Evolutionary conservation across 2,888 invertebrate genomes (phyloP), one percentile per base, ranked within the genome.

Genomic region (Eudasyphora cyanicolor): DNA sequence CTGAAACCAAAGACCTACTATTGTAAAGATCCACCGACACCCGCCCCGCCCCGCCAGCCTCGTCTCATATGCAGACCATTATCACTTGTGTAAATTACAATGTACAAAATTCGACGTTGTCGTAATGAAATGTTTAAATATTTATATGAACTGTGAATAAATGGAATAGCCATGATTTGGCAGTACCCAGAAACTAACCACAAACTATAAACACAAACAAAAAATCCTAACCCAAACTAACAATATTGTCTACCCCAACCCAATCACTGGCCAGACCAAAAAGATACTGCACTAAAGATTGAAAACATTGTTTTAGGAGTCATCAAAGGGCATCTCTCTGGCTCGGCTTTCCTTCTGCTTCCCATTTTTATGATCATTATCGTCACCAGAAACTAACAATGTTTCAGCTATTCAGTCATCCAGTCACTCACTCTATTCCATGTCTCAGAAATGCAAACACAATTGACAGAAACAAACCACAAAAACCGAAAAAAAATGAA

Each of bases 91-190:
- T 67, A 67, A 67, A 42, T 21, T 67, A 67, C 38, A 24, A 21
- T 24, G 67, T 67, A 67, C 38, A 38, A 67, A 42, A 14, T n/a
- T n/a, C n/a, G n/a, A n/a, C n/a, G 42, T 24, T 12, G 24, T 24
- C 21, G 42, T 67, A 67, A 67, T 67, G 67, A 67, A 67, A 67
- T 42, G 38, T 67, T 38, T 27, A 60, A 60, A 60, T 60, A 29
- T 60, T 60, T 60, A 27, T 67, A 67, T 67, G 67, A 24, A 42
- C 67, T 67, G 67, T 67, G 67, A 67, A n/a, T n/a, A n/a, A n/a
- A 67, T 67, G 27, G 27, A 57, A 57, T 45, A 45, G 12, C 27
- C 57, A 17, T 27, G 67, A 67, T 38, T 60, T 27, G n/a, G 12
- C 29, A n/a, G 29, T 24, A 29, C 29, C 60, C n/a, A 54, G 32